Evolutionary conservation across 2,797 vertebrate species (phyloP), one percentile per base, ranked within the genome.

Genomic region (Buphagus erythrorhynchus): DNA sequence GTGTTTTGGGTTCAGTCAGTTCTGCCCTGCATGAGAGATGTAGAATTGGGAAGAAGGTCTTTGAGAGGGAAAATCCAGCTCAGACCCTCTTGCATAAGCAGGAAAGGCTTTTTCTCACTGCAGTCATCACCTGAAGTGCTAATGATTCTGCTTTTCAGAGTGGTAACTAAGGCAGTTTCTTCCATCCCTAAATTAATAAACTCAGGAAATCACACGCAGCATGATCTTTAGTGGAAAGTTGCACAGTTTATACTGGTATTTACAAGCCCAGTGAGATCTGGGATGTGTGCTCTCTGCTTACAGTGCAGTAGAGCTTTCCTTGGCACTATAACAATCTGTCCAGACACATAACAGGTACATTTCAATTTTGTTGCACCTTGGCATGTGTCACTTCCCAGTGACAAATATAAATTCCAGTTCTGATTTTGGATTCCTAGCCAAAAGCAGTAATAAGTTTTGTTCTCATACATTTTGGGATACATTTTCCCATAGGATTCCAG

Each of bases 391-490:
- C 46, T 92, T 91, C 54, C 43, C 22, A 15, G 28, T 65, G 54
- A 66, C 92, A 89, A 82, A 80, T 52, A 61, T 1, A 77, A 94
- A 87, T 76, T 51, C 40, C 67, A 16, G 11, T 69, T 84, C 86
- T 91, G 63, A 73, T 85, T 90, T 78, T 69, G 48, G 36, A 82
- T 94, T 93, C 51, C 67, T 62, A 26, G 62, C n/a, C 83, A 91
- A 88, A 95, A 79, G 38, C 55, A 63, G 16, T 12, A 69, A 12
- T 58, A 85, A 90, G 42, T 66, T 93, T 57, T 90, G n/a, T 69
- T 68, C 59, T 73, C 16, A 1, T 11, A 33, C 31, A 26, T 4
- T 81, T 81, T 82, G 51, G 25, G 45, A 73, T 69, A 19, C 9
- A 3, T 73, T 92, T 92, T 84, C 40, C 2, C 0, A 0, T 38